These are phyloP conservation scores for Polyommatus iphigenia DNA, from an alignment of 2,888 invertebrate species.

Conservation along the genomic window DNA sequence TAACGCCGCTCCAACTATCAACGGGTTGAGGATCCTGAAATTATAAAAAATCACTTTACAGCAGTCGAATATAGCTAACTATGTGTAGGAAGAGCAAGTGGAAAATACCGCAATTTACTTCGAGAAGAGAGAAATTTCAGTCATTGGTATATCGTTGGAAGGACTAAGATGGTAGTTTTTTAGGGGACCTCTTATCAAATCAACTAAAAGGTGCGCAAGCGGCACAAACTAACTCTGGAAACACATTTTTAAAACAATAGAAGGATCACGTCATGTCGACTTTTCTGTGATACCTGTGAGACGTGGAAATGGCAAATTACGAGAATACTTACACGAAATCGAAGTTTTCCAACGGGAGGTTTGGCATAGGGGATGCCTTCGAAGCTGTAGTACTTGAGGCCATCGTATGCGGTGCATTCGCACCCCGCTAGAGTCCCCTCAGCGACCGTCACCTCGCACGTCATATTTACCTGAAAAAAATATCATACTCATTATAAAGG, in stretches of 20 bases:
- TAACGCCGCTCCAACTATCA: conserved; percentile 57
- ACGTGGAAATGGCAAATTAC: neutral
- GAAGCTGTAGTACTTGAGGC: conserved; percentile 65
- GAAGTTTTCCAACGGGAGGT: conserved; percentile 62
- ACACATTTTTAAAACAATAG: neutral
- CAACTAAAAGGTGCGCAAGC: no score
- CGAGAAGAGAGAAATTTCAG: neutral
- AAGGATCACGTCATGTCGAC: neutral
- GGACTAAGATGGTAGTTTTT: no score
- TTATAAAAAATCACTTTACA: neutral
- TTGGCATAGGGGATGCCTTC: conserved; percentile 72
- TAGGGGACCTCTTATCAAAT: no score
- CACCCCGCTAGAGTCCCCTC: conserved; percentile 60
- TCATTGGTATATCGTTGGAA: neutral
- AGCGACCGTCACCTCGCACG: conserved; percentile 47
- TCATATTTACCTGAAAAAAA: conserved; percentile 44
- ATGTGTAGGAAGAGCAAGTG: neutral
- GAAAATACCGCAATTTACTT: neutral
- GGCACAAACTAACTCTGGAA: no score
- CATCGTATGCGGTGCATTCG: conserved; percentile 51
- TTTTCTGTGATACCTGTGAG: neutral
- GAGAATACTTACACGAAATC: conserved; percentile 58
- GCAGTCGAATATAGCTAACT: neutral
- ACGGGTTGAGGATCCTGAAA: conserved; percentile 63
- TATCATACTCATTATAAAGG: neutral